Conservation (phyloP, 2,888 invertebrate species). For the Pachycephus smyrnensis region DNA sequence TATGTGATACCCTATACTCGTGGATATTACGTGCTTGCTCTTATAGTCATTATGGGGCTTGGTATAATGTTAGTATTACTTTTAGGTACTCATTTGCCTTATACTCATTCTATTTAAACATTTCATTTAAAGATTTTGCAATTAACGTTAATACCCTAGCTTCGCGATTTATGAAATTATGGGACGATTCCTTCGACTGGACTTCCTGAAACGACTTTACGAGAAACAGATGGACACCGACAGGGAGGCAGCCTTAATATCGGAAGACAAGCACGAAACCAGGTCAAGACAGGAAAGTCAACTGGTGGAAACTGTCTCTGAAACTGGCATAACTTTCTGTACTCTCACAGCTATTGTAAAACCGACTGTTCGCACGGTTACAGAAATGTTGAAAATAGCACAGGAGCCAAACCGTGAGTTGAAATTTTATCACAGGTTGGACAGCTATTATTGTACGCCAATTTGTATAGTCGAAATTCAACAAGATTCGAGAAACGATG, state of each 20-base stretch:
- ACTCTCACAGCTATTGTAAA: slow-evolving; percentile 4
- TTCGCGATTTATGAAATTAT: neutral
- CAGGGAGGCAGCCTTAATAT: neutral
- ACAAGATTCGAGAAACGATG: neutral
- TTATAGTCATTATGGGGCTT: slow-evolving; percentile 13
- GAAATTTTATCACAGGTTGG: neutral
- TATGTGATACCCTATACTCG: neutral
- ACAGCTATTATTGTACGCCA: neutral
- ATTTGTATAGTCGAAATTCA: neutral
- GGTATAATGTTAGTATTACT: slow-evolving; percentile 19
- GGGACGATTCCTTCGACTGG: neutral
- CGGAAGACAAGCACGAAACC: neutral
- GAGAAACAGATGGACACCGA: neutral
- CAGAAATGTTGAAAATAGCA: neutral
- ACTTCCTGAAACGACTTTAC: neutral
- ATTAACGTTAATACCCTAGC: neutral
- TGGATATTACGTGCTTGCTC: slow-evolving; percentile 12
- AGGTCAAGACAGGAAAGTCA: neutral
- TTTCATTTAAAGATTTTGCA: neutral
- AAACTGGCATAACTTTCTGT: neutral
- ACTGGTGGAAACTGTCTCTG: neutral
- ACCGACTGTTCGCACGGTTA: neutral
- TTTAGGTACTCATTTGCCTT: neutral
- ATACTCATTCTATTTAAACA: neutral
- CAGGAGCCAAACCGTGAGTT: neutral